These are phyloP conservation scores for Lordiphosa stackelbergi DNA, from an alignment of 1,140 invertebrate genomes.

Conservation along the genomic window DNA sequence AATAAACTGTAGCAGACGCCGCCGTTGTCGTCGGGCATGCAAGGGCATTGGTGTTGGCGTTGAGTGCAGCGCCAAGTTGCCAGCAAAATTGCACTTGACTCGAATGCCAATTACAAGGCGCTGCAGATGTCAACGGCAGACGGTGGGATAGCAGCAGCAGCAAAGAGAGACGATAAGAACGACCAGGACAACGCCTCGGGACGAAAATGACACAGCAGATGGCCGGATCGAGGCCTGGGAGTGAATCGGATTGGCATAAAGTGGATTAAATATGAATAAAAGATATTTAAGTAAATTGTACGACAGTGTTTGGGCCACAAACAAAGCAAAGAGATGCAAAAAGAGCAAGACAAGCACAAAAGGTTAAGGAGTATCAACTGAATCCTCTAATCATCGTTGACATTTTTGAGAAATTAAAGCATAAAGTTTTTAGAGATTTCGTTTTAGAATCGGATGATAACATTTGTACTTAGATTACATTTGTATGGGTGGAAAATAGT, in stretches of 20 bases:
- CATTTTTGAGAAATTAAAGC: too few relatives aligned
- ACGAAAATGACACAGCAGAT: conserved; percentile 29
- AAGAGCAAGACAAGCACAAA: conserved; percentile 7
- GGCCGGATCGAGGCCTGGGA: conserved; percentile 4
- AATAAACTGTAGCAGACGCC: conserved; percentile 60
- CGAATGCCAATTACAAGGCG: conserved; percentile 70
- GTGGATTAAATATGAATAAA: conserved; percentile 74
- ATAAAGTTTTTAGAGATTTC: too few relatives aligned
- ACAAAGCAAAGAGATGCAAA: too few relatives aligned
- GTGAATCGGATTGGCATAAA: conserved; percentile 58
- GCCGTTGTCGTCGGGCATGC: not conserved
- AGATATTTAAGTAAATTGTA: conserved; percentile 72
- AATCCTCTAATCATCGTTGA: too few relatives aligned
- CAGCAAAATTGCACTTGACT: conserved; percentile 71
- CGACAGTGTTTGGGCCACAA: conserved; percentile 28
- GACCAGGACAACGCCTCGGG: conserved; percentile 15
- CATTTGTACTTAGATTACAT: too few relatives aligned
- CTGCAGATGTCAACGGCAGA: conserved; percentile 55
- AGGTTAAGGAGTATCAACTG: conserved; percentile 43
- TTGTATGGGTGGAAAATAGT: too few relatives aligned
- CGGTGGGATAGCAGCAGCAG: not conserved
- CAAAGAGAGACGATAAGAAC: conserved; percentile 22
- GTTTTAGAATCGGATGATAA: too few relatives aligned
- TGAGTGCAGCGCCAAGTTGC: conserved; percentile 42
- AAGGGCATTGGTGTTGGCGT: conserved; percentile 16